A percentile compares a stretch with the other conserved stretches of the same genome.
Evolutionary conservation across 2,888 invertebrate genomes (phyloP).

Genomic region (Chydorus sphaericus): DNA sequence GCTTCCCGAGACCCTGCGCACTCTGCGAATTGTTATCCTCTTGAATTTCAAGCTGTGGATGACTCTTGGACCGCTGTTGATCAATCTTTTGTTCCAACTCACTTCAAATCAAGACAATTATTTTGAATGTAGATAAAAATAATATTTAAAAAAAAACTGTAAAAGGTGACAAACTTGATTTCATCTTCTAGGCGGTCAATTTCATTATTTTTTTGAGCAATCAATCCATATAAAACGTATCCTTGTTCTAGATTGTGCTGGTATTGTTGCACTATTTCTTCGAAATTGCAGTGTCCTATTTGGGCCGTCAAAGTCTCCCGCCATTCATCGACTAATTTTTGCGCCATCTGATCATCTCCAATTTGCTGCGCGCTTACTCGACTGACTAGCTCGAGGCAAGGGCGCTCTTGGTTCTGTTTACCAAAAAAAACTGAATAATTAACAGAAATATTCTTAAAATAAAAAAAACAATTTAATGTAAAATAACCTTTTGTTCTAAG

Average conservation of each 20-base stretch:
- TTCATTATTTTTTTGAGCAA: slow-evolving; percentile 10
- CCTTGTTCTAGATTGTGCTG: slow-evolving; percentile 8
- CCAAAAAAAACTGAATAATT: too few relatives aligned
- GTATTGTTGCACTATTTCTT: slow-evolving; percentile 8
- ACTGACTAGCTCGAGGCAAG: background rate
- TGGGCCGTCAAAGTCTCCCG: background rate
- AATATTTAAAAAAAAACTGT: too few relatives aligned
- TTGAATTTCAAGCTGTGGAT: background rate
- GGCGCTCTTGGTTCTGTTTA: slow-evolving; percentile 10
- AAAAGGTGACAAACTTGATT: too few relatives aligned
- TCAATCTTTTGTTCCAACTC: background rate
- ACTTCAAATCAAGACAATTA: too few relatives aligned
- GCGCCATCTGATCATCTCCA: background rate
- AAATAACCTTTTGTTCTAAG: slow-evolving; percentile 6
- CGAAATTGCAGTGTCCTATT: background rate
- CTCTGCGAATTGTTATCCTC: background rate
- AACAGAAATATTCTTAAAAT: too few relatives aligned
- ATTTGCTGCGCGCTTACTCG: background rate
- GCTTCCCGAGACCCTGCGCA: background rate
- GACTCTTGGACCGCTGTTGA: background rate
- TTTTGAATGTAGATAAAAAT: too few relatives aligned
- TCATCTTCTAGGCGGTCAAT: slow-evolving; percentile 6
- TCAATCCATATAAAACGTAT: slow-evolving; percentile 7
- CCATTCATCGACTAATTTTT: slow-evolving; percentile 2
- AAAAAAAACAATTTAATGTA: too few relatives aligned